Evolutionary conservation across 1,140 invertebrate species (phyloP).

Genomic region (Rhopalosiphum padi): DNA sequence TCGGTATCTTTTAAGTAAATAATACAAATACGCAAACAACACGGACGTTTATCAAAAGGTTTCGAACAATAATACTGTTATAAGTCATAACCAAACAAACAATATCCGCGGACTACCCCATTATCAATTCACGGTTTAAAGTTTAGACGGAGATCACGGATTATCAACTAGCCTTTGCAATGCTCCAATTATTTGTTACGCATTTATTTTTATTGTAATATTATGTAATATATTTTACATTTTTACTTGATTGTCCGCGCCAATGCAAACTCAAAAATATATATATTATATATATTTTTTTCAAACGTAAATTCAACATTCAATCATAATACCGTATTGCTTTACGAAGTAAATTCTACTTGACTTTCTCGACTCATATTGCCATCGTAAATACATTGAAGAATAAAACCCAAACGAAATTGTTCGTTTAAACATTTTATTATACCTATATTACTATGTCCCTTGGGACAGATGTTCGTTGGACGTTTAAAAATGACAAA

Average conservation of each 20-base stretch:
- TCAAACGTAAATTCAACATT: too few relatives aligned
- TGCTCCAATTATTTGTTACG: background rate
- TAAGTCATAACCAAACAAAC: background rate
- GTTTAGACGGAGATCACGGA: background rate
- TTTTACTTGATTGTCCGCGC: too few relatives aligned
- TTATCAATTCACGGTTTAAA: background rate
- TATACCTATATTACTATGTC: background rate
- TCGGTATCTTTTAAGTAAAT: background rate
- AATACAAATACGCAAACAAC: background rate
- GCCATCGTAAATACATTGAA: background rate
- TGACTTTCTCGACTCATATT: background rate
- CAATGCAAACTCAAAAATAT: too few relatives aligned
- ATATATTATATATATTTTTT: too few relatives aligned
- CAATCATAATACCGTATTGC: background rate
- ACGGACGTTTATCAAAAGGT: background rate
- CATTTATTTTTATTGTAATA: too few relatives aligned
- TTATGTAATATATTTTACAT: too few relatives aligned
- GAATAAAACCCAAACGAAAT: background rate
- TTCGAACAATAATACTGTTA: background rate
- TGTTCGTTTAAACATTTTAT: background rate
- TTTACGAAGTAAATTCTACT: background rate
- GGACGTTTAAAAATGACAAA: conserved; percentile 23
- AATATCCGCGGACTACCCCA: background rate
- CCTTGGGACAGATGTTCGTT: background rate
- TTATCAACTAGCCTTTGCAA: background rate